Conservation (phyloP, 2,113 vertebrate genomes). For the Asarcornis scutulata region DNA sequence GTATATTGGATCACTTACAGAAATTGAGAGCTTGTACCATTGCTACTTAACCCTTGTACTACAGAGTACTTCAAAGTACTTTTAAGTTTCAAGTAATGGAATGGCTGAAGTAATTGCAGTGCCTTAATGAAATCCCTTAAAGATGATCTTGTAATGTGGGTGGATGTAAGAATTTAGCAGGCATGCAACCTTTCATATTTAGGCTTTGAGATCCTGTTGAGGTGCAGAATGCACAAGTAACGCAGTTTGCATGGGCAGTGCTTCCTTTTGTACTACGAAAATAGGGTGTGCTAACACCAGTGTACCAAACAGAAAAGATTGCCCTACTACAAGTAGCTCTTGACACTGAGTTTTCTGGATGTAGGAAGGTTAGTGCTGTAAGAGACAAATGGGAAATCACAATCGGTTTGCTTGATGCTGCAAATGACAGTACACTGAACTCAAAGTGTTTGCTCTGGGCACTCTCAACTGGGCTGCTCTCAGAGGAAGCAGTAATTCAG, state of each 20-base stretch:
- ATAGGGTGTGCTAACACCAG: neutral
- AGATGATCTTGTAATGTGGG: neutral
- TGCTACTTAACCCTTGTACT: neutral
- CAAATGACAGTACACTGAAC: neutral
- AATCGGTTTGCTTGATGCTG: neutral
- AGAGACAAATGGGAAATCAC: neutral
- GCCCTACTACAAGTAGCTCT: neutral
- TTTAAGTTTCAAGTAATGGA: neutral
- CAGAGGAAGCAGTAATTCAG: accelerated
- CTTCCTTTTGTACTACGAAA: neutral
- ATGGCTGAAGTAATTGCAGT: neutral
- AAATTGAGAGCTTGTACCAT: neutral
- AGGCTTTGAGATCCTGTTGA: neutral
- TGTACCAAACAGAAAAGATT: neutral
- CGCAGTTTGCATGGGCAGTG: accelerated
- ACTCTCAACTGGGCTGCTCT: neutral
- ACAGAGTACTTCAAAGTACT: neutral
- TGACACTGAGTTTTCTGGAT: neutral
- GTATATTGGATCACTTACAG: neutral
- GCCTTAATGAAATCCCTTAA: neutral
- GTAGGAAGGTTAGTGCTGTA: neutral
- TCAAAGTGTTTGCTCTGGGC: neutral
- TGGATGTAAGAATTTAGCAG: neutral
- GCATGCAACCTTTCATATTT: neutral
- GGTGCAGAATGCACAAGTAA: neutral